Base-by-base conservation (phyloP, 53 echinoderm and acorn worm genomes). In the Patiria pectinifera region DNA sequence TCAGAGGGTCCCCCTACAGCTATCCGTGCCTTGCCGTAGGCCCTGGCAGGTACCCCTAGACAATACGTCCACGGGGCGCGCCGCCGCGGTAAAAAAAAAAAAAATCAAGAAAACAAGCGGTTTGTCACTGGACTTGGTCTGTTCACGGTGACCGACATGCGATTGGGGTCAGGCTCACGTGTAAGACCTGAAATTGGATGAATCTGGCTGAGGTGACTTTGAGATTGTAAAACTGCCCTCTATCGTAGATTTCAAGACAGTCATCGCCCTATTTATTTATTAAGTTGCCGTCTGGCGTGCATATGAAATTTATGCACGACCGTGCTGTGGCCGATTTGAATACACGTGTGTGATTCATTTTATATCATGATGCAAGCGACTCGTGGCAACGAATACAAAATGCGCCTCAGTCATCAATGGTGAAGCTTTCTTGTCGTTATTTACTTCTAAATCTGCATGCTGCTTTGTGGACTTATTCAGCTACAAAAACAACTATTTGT, bases 101-200 rank as follows among this genome's bases (percentile, higher is more conserved):
- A 8, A 8, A 53, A 0, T 53, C 53, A 53, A 53, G 18, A 60
- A 61, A 83, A 82, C 83, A 66, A 35, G 45, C 43, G 6, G 0
- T 16, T 84, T 8, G 26, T 84, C 85, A 14, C 83, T 18, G 26
- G 83, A 53, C 16, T 5, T 22, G 23, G 83, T 59, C 61, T n/a
- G 60, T 83, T 83, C 61, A 11, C 26, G 83, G 9, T 46, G 85
- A 85, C 85, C 85, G 70, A 69, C 70, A 85, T 69, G 69, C 70
- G 19, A 9, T 9, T 14, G 21, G 26, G 48, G 85, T 85, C 85
- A 48, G 22, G 24, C 66, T 16, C 62, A 66, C 74, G 22, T 0
- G 5, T 8, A 53, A 74, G 74, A 74, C 74, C 74, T 24, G 24
- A 24, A 74, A 74, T 23, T 24, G 74, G 21, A 74, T 3, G 4